phyloP scores from a whole-genome alignment of 2,113 vertebrate species.

The human (Homo sapiens) region DNA sequence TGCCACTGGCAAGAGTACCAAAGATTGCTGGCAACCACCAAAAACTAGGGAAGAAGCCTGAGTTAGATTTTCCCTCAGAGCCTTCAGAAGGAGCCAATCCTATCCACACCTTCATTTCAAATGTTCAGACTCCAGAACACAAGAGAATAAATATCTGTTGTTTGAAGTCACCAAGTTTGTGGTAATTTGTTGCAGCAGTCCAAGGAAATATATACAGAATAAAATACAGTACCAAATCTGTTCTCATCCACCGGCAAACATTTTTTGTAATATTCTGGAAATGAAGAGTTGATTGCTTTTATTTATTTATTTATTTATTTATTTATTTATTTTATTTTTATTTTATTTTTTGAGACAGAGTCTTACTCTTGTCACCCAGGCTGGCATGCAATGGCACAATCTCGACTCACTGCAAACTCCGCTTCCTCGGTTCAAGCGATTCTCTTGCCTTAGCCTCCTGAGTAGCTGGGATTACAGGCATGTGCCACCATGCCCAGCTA shows the following conservation, averaged over 20 bases:
- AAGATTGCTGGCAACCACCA: neutral
- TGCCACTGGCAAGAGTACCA: neutral
- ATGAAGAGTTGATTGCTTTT: neutral
- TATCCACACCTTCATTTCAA: neutral
- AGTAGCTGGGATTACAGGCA: too few relatives aligned
- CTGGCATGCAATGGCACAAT: too few relatives aligned
- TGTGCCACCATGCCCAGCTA: too few relatives aligned
- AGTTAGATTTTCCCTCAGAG: too few relatives aligned
- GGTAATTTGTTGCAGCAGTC: neutral
- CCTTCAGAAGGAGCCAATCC: neutral
- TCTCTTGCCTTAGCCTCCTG: too few relatives aligned
- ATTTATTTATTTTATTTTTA: too few relatives aligned
- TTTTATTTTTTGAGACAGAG: too few relatives aligned
- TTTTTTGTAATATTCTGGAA: slow-evolving; percentile 31
- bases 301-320: too few relatives aligned
- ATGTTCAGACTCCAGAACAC: neutral
- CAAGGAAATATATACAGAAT: neutral
- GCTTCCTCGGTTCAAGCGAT: fast-evolving
- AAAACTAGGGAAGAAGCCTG: neutral
- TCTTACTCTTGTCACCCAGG: too few relatives aligned
- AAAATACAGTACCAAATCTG: neutral
- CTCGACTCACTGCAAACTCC: too few relatives aligned
- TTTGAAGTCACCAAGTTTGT: neutral
- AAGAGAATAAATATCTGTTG: neutral
- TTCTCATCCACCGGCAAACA: neutral